Evolutionary conservation across 2,888 invertebrate species (phyloP), one percentile per base, ranked within the genome.

Genomic region (Desoria tigrina): DNA sequence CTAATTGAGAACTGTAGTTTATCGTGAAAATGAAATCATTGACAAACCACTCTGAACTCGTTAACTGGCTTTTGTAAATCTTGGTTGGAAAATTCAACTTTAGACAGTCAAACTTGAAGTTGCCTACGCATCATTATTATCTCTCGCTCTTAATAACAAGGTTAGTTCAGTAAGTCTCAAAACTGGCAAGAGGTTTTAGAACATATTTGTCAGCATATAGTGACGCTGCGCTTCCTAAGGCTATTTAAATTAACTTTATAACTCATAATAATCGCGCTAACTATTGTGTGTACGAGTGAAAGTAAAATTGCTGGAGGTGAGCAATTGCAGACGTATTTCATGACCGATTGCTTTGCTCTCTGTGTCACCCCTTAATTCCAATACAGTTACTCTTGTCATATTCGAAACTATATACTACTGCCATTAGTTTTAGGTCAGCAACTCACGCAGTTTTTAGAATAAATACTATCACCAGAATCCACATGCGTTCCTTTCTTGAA

Each of bases 301-400:
- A 45, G 45, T 45, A 9, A 18, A 18, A n/a, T 45, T 45, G 45
- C 16, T 45, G 45, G 21, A 45, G 4, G 21, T 21, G 16, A 21
- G 45, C 45, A 45, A 45, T 21, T 16, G 21, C 21, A 21, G 45
- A 45, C 21, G 45, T 45, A 45, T 45, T 45, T 18, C n/a, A 45
- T 45, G 16, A 21, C 45, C 45, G 21, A 45, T 45, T 21, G 45
- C 45, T 45, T 45, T 45, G 45, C 45, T 45, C 45, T 45, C 45
- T 45, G 45, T 45, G n/a, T 18, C 45, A 16, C 45, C 21, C n/a
- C 21, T 16, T 45, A 6, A 45, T 57, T 57, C 39, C 56, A 37
- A 27, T 55, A 53, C 24, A 26, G 21, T 55, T 55, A 55, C 55
- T 55, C 42, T 57, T 39, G 42, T 42, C 56, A 57, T 42, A 57